Conservation (phyloP, 2,888 invertebrate species). For the Marasmarcha lunaedactyla region DNA sequence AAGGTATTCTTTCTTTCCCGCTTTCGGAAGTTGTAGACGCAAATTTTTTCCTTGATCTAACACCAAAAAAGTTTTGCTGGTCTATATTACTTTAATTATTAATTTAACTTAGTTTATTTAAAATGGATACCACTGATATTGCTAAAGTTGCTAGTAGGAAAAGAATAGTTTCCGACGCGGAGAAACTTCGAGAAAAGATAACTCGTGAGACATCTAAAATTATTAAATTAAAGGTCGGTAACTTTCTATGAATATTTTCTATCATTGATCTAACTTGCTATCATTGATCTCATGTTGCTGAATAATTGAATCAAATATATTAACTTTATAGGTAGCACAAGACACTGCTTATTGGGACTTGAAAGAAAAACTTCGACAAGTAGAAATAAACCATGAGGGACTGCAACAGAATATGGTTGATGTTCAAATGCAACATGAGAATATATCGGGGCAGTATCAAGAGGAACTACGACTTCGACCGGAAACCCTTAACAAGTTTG, state of each 20-base stretch:
- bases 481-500: slow-evolving; percentile 45
- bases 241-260: background rate
- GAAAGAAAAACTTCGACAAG: slow-evolving; percentile 39
- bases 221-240: slow-evolving; percentile 43
- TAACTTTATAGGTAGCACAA: slow-evolving; percentile 38
- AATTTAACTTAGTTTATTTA: too few relatives aligned
- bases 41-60: too few relatives aligned
- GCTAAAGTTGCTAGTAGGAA: slow-evolving; percentile 36
- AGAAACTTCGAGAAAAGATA: slow-evolving; percentile 42
- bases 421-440: slow-evolving; percentile 53
- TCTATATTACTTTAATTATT: too few relatives aligned
- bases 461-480: slow-evolving; percentile 45
- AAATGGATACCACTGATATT: slow-evolving; percentile 39
- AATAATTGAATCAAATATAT: background rate
- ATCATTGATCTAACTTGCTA: too few relatives aligned
- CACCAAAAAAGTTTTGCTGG: too few relatives aligned
- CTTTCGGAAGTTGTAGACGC: too few relatives aligned
- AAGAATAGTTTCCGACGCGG: slow-evolving; percentile 36
- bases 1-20: too few relatives aligned
- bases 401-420: slow-evolving; percentile 55
- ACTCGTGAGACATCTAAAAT: slow-evolving; percentile 42
- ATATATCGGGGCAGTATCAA: slow-evolving; percentile 42
- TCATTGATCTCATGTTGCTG: background rate
- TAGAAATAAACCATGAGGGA: slow-evolving; percentile 41
- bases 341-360: slow-evolving; percentile 54